These are phyloP conservation scores for Lycophotia porphyrea DNA, from an alignment of 2,888 invertebrate species.

Conservation along the genomic window DNA sequence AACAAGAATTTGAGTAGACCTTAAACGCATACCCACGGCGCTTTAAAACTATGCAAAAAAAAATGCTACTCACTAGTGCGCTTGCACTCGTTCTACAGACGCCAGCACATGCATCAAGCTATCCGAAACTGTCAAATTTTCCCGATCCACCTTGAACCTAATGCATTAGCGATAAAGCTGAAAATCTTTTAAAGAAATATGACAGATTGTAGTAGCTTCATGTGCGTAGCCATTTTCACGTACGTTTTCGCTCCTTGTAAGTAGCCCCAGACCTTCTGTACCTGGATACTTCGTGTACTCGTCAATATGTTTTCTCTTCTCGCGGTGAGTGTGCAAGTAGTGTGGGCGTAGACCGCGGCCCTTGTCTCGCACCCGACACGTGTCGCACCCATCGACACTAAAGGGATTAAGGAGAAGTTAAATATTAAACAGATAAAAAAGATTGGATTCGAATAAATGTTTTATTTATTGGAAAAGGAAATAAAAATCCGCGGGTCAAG, in stretches of 20 bases:
- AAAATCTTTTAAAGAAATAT: too few species aligned
- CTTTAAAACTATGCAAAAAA: not conserved
- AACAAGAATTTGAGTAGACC: too few species aligned
- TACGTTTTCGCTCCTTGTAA: not conserved
- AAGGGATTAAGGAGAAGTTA: slow-evolving; percentile 20
- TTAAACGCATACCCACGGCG: not conserved
- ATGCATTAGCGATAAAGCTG: too few species aligned
- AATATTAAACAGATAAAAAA: slow-evolving; percentile 35
- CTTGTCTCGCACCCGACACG: slow-evolving; percentile 30
- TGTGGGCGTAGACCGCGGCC: slow-evolving; percentile 13
- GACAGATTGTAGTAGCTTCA: too few species aligned
- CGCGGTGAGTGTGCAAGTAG: slow-evolving; percentile 14
- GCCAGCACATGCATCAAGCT: too few species aligned
- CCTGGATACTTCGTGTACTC: not conserved
- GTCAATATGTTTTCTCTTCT: slow-evolving; percentile 12
- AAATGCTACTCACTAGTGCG: not conserved
- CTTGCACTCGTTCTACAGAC: not conserved
- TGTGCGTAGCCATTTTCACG: not conserved
- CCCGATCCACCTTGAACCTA: too few species aligned
- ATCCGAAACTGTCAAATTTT: too few species aligned
- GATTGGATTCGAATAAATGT: slow-evolving; percentile 16
- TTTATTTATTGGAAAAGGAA: slow-evolving; percentile 1
- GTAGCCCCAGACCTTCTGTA: not conserved
- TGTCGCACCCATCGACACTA: slow-evolving; percentile 25
- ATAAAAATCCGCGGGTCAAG: slow-evolving; percentile 2